Conservation (phyloP, 2,888 invertebrate species). For the Arctia plantaginis region DNA sequence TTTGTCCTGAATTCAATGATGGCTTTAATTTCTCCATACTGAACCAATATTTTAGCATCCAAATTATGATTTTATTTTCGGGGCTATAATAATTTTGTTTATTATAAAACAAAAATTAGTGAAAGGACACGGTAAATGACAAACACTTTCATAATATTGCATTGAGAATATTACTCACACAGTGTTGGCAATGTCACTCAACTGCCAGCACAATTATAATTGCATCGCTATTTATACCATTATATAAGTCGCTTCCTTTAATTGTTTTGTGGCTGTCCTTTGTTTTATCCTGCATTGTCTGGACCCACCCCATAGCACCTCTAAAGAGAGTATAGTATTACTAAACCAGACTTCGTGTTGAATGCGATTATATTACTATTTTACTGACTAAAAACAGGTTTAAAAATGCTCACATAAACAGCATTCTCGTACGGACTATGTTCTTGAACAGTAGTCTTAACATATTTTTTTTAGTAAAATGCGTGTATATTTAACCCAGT, state of each 20-base stretch:
- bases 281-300: constrained; percentile 61
- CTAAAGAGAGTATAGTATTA: constrained; percentile 66
- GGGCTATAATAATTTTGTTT: background rate
- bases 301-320: constrained; percentile 53
- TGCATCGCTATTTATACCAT: constrained; percentile 58
- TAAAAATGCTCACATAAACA: constrained; percentile 55
- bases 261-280: constrained; percentile 52
- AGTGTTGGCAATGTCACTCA: constrained; percentile 28
- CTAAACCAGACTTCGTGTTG: constrained; percentile 47
- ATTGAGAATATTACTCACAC: background rate
- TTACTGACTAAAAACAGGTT: constrained; percentile 66
- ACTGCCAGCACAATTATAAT: constrained; percentile 48
- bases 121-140: background rate
- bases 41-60: background rate
- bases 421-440: constrained; percentile 65
- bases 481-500: constrained; percentile 45
- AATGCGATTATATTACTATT: constrained; percentile 47
- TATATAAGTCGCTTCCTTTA: constrained; percentile 55
- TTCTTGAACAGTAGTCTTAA: constrained; percentile 37
- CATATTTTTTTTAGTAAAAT: constrained; percentile 49
- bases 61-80: background rate
- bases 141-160: background rate
- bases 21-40: background rate
- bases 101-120: background rate
- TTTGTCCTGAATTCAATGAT: background rate